These are phyloP conservation scores for Montipora cactus DNA, from an alignment of 64 coral and sea anemone species.

Conservation along the genomic window DNA sequence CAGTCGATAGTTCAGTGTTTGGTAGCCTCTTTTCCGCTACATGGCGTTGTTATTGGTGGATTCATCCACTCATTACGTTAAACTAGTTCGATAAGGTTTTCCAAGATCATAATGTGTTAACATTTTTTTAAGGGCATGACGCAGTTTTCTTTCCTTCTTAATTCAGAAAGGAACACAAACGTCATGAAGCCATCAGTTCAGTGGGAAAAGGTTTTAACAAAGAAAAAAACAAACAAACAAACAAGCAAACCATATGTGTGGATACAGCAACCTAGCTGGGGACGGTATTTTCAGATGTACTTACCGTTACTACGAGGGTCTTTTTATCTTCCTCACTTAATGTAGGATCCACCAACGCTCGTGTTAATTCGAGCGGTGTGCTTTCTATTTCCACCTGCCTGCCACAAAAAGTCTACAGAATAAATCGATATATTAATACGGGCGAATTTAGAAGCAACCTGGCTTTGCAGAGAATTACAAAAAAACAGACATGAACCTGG, in stretches of 20 bases:
- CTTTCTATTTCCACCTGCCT: slow-evolving; percentile 82
- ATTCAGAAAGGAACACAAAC: background rate
- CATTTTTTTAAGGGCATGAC: background rate
- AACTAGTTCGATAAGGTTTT: no score
- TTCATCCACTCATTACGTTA: no score
- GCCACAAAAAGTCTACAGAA: slow-evolving; percentile 82
- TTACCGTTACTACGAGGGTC: slow-evolving; percentile 63
- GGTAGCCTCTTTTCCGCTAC: no score
- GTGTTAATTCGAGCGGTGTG: slow-evolving; percentile 81
- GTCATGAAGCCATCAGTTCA: no score
- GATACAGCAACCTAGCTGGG: background rate
- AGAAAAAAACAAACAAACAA: background rate
- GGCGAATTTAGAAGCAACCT: background rate
- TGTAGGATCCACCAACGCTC: background rate
- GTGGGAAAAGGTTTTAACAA: no score
- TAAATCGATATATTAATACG: background rate
- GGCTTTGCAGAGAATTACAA: no score
- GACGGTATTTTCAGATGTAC: background rate
- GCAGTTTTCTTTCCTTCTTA: background rate
- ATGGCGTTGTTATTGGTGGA: no score
- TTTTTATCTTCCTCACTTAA: slow-evolving; percentile 60
- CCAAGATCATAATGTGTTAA: no score
- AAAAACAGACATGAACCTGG: no score
- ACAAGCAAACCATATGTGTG: background rate
- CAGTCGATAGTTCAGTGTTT: no score